phyloP scores from a whole-genome alignment of 2,797 vertebrate species.

The Echiichthys vipera region DNA sequence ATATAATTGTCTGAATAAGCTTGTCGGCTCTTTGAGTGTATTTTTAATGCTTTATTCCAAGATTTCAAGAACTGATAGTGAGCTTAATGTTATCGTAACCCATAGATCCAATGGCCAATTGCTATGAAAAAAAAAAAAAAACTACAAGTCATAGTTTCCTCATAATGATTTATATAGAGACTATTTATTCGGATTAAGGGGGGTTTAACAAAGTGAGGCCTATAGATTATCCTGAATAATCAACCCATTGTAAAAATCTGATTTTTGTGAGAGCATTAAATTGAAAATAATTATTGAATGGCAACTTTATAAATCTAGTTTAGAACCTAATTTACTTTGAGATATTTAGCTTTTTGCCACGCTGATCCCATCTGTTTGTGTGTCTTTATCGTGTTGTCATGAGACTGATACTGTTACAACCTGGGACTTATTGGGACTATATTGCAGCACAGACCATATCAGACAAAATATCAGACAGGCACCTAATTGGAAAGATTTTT shows the following conservation, averaged over 20 bases:
- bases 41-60: neutral
- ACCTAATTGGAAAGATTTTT: conserved; percentile 11
- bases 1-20: neutral
- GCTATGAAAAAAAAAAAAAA: neutral
- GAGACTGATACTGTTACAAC: conserved; percentile 15
- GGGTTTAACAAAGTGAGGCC: neutral
- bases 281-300: neutral
- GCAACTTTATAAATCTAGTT: neutral
- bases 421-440: neutral
- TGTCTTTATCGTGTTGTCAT: neutral
- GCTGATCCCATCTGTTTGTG: neutral
- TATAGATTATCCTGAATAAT: neutral
- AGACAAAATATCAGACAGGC: conserved; percentile 21
- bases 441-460: conserved; percentile 13
- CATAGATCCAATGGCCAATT: too few species aligned
- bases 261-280: too few species aligned
- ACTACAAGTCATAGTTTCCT: neutral
- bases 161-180: neutral
- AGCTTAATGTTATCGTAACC: neutral
- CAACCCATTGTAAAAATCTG: neutral
- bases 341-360: neutral
- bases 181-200: neutral
- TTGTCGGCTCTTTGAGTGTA: rapidly evolving
- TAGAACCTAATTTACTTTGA: neutral
- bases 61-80: neutral